Percentiles rank a stretch among this genome's conserved stretches.
Conservation (phyloP, 1,140 invertebrate genomes). For the Gryllus bimaculatus region DNA sequence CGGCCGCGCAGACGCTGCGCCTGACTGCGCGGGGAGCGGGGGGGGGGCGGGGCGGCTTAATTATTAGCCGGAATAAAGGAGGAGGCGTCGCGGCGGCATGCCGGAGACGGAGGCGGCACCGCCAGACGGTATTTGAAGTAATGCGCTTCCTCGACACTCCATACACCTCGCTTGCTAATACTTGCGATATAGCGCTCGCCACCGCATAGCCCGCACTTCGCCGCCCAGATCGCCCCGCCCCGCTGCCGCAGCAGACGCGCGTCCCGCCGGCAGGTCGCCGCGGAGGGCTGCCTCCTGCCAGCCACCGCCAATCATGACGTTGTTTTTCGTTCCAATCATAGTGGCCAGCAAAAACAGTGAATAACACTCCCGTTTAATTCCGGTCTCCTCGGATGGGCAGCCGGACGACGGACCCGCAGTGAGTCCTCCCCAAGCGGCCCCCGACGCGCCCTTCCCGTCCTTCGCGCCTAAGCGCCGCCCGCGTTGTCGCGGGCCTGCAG, state of each 20-base stretch:
- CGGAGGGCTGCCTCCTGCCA: neutral
- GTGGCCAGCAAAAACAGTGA: slow-evolving; percentile 11
- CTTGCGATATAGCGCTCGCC: neutral
- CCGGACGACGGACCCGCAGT: no score
- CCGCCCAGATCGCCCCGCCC: no score
- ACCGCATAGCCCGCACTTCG: neutral
- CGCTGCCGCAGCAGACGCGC: no score
- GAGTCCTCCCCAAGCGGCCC: no score
- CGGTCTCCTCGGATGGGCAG: neutral
- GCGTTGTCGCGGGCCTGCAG: neutral
- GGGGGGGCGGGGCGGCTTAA: neutral
- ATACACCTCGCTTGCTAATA: slow-evolving; percentile 1
- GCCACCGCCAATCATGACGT: neutral
- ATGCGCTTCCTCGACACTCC: neutral
- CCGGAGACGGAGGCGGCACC: neutral
- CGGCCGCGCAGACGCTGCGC: neutral
- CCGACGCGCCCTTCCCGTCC: neutral
- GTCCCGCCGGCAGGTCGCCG: no score
- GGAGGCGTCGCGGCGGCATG: neutral
- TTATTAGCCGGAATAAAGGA: neutral
- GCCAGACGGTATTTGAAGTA: neutral
- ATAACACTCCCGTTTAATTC: slow-evolving; percentile 10
- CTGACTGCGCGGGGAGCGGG: no score
- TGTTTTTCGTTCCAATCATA: slow-evolving; percentile 13
- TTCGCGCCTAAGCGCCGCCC: neutral